A percentile compares a stretch with the other conserved stretches of the same genome.
These are phyloP conservation scores for Brotogeris chrysoptera DNA, from an alignment of 2,797 vertebrate species.

Conservation along the genomic window DNA sequence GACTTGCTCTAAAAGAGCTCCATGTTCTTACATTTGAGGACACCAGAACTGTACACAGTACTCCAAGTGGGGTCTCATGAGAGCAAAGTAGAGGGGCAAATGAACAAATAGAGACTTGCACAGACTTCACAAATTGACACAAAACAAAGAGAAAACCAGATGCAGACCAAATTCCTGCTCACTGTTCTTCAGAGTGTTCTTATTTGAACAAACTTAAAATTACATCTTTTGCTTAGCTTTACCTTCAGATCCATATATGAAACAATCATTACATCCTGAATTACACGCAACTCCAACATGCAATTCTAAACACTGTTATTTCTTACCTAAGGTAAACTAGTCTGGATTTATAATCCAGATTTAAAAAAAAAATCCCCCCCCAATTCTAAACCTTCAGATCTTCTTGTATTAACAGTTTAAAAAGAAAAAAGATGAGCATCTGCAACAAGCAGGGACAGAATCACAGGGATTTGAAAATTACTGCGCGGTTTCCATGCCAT, in stretches of 20 bases:
- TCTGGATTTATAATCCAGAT: background rate
- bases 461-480: background rate
- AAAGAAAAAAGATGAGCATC: background rate
- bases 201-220: background rate
- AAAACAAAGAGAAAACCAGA: background rate
- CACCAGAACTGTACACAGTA: background rate
- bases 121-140: background rate
- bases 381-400: background rate
- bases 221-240: background rate
- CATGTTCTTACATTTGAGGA: background rate
- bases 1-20: background rate
- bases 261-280: background rate
- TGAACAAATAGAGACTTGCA: background rate
- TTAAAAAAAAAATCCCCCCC: background rate
- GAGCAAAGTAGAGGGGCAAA: background rate
- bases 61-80: background rate
- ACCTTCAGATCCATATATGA: background rate
- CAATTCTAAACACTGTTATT: background rate
- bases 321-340: background rate
- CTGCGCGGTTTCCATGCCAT: background rate
- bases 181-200: background rate
- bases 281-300: background rate
- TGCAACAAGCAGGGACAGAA: background rate
- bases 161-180: background rate
- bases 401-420: background rate